A percentile compares a stretch with the other conserved stretches of the same genome.
phyloP scores from a whole-genome alignment of 2,113 vertebrate species.

The Takifugu bimaculatus region DNA sequence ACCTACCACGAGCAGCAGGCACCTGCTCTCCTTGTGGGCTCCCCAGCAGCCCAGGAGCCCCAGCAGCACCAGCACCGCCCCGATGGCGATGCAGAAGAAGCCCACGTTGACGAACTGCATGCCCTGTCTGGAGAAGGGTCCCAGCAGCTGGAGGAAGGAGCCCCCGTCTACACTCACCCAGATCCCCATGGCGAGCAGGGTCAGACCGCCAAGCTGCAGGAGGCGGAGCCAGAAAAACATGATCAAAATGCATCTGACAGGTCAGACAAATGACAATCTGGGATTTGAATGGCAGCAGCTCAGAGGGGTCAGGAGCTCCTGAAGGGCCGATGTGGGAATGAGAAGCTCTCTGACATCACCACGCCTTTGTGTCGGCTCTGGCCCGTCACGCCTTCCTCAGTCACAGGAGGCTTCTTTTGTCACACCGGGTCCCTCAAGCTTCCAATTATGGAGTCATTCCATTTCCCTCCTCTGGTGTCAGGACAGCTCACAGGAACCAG shows the following conservation, averaged over 20 bases:
- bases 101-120: constrained; percentile 80
- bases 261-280: background rate
- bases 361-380: no score
- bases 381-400: no score
- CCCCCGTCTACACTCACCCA: constrained; percentile 80
- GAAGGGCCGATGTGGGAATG: no score
- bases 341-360: no score
- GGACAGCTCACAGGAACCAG: no score
- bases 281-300: no score
- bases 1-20: constrained; percentile 85
- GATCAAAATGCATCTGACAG: background rate
- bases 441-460: no score
- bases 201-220: constrained; percentile 77
- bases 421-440: no score
- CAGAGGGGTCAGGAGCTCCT: no score
- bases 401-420: no score
- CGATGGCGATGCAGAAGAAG: constrained; percentile 82
- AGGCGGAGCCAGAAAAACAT: background rate
- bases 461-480: no score
- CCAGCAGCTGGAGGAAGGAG: constrained; percentile 78
- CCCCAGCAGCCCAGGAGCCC: constrained; percentile 85
- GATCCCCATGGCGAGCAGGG: constrained; percentile 82
- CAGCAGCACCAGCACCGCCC: constrained; percentile 76
- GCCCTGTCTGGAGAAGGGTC: constrained; percentile 48
- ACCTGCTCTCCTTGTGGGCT: constrained; percentile 85